phyloP scores from a whole-genome alignment of 2,888 invertebrate species.

The Psylliodes chrysocephalus region DNA sequence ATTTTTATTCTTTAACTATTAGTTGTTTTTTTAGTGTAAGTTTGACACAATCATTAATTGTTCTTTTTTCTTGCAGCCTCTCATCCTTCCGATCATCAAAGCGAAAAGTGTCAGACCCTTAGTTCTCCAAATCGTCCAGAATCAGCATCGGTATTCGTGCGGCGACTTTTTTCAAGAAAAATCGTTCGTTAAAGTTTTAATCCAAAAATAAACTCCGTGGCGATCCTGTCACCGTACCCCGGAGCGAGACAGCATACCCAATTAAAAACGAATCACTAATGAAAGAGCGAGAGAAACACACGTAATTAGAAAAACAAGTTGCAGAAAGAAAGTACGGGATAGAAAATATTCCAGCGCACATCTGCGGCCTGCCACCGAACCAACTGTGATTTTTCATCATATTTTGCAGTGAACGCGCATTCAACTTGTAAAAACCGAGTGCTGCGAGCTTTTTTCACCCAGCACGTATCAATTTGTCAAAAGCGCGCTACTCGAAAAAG shows the following conservation, averaged over 20 bases:
- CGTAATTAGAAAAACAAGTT: constrained; percentile 59
- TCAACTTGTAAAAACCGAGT: constrained; percentile 46
- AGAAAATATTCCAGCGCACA: constrained; percentile 60
- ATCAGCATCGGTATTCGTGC: not conserved
- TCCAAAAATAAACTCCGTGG: constrained; percentile 34
- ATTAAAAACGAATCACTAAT: constrained; percentile 47
- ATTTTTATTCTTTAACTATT: no score
- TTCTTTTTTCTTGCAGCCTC: not conserved
- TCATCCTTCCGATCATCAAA: not conserved
- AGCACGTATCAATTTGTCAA: constrained; percentile 46
- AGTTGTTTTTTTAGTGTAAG: not conserved
- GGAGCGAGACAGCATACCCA: constrained; percentile 41
- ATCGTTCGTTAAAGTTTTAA: constrained; percentile 35
- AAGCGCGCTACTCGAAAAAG: constrained; percentile 39
- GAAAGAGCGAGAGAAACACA: constrained; percentile 50
- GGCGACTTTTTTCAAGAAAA: constrained; percentile 31
- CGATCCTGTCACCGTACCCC: constrained; percentile 30
- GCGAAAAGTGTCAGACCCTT: not conserved
- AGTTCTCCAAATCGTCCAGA: constrained; percentile 27
- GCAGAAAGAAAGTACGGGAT: constrained; percentile 51
- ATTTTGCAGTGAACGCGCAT: constrained; percentile 51
- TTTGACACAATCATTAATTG: not conserved
- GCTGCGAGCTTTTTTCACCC: constrained; percentile 41
- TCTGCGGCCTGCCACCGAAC: constrained; percentile 57
- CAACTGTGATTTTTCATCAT: constrained; percentile 63